Percentiles rank a stretch among this genome's conserved stretches.
Conservation (phyloP, 2,888 invertebrate genomes). For the Plusia festucae region DNA sequence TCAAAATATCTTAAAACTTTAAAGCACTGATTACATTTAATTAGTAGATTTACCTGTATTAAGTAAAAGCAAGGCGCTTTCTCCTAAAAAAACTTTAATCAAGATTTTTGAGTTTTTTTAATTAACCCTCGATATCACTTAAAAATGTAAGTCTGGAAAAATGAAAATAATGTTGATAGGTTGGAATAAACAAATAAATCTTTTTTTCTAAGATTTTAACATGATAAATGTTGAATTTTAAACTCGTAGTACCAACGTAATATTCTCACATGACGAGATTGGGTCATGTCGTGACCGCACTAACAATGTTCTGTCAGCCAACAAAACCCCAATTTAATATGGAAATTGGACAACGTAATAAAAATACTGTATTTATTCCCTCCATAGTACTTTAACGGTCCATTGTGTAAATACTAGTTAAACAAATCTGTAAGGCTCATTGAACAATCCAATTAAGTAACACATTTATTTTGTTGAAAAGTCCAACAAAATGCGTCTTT, state of each 20-base stretch:
- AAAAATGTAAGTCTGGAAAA: too few species aligned
- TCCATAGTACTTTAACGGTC: conserved; percentile 65
- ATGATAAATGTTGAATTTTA: background rate
- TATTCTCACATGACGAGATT: conserved; percentile 41
- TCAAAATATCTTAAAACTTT: conserved; percentile 3
- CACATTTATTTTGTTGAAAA: conserved; percentile 50
- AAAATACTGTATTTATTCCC: conserved; percentile 57
- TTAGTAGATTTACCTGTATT: background rate
- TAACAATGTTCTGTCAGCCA: conserved; percentile 62
- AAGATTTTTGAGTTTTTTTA: too few species aligned
- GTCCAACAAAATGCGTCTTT: conserved; percentile 47
- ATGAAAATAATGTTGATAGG: too few species aligned
- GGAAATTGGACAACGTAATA: conserved; percentile 68
- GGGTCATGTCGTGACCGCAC: conserved; percentile 57
- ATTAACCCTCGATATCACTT: too few species aligned
- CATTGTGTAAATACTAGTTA: conserved; percentile 52
- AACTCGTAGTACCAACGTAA: conserved; percentile 6
- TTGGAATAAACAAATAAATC: too few species aligned
- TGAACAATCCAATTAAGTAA: conserved; percentile 70
- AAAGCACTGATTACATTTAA: background rate
- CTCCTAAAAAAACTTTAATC: too few species aligned
- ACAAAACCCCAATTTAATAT: conserved; percentile 72
- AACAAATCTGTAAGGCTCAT: conserved; percentile 61
- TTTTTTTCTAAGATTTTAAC: too few species aligned
- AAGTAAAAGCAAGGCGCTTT: too few species aligned